These are phyloP conservation scores for Chrysopilus asiliformis DNA, from an alignment of 2,888 invertebrate genomes.

Conservation along the genomic window DNA sequence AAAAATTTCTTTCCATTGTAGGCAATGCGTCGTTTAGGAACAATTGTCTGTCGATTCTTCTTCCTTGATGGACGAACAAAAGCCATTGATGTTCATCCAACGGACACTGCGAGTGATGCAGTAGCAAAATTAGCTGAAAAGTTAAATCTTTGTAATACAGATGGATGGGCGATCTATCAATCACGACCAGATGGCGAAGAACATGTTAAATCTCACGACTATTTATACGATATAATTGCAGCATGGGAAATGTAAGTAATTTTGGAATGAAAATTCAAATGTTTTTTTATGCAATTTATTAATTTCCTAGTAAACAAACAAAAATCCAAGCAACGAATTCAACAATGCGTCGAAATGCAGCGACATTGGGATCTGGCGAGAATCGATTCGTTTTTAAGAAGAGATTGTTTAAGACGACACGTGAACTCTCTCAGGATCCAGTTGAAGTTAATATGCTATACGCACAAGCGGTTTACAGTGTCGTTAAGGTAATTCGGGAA, in stretches of 20 bases:
- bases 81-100: constrained; percentile 89
- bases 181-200: constrained; percentile 77
- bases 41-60: constrained; percentile 87
- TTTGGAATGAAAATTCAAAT: neutral
- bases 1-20: constrained; percentile 22
- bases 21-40: constrained; percentile 83
- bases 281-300: neutral
- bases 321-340: constrained; percentile 40
- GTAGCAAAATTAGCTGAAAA: constrained; percentile 80
- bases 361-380: constrained; percentile 68
- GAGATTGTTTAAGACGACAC: constrained; percentile 72
- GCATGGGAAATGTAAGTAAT: constrained; percentile 75
- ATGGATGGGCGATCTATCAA: constrained; percentile 93
- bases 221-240: constrained; percentile 85
- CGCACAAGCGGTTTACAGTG: constrained; percentile 89
- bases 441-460: constrained; percentile 88
- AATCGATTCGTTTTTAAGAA: constrained; percentile 88
- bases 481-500: constrained; percentile 64
- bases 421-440: constrained; percentile 87
- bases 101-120: constrained; percentile 85
- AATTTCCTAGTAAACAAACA: constrained; percentile 39
- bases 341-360: constrained; percentile 45
- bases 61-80: constrained; percentile 91
- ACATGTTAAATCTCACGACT: constrained; percentile 82
- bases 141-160: constrained; percentile 64